Evolutionary conservation across 1,140 invertebrate genomes (phyloP).

Genomic region (Phymorhynchus buccinoides): DNA sequence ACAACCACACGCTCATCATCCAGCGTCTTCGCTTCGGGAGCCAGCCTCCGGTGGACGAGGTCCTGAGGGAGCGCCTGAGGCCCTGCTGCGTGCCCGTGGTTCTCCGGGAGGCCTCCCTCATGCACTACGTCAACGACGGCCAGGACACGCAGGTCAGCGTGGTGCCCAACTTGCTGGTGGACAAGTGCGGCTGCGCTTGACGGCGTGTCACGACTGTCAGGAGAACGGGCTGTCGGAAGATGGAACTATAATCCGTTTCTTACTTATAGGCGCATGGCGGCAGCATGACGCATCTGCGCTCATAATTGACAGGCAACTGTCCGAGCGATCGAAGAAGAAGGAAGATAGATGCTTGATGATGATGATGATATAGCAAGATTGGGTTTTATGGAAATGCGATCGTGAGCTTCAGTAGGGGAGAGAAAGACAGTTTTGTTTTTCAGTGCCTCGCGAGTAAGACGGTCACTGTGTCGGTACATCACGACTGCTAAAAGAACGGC

Average conservation of each 20-base stretch:
- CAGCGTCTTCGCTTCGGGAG: conserved; percentile 14
- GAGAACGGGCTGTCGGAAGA: too few relatives aligned
- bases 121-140: conserved; percentile 51
- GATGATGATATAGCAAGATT: too few relatives aligned
- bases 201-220: neutral
- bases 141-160: conserved; percentile 38
- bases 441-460: too few relatives aligned
- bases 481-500: too few relatives aligned
- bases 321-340: neutral
- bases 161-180: conserved; percentile 53
- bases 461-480: too few relatives aligned
- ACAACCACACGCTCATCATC: conserved; percentile 10
- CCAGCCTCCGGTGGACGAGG: neutral
- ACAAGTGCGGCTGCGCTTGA: conserved; percentile 53
- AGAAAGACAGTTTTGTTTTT: too few relatives aligned
- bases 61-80: conserved; percentile 32
- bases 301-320: neutral
- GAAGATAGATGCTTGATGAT: neutral
- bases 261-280: too few relatives aligned
- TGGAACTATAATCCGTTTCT: too few relatives aligned
- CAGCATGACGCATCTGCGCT: too few relatives aligned
- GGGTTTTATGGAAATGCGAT: too few relatives aligned
- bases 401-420: too few relatives aligned
- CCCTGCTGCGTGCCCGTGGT: conserved; percentile 58
- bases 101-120: conserved; percentile 43